Conservation (phyloP, 1,140 invertebrate genomes). For the Steinernema khuongi region DNA sequence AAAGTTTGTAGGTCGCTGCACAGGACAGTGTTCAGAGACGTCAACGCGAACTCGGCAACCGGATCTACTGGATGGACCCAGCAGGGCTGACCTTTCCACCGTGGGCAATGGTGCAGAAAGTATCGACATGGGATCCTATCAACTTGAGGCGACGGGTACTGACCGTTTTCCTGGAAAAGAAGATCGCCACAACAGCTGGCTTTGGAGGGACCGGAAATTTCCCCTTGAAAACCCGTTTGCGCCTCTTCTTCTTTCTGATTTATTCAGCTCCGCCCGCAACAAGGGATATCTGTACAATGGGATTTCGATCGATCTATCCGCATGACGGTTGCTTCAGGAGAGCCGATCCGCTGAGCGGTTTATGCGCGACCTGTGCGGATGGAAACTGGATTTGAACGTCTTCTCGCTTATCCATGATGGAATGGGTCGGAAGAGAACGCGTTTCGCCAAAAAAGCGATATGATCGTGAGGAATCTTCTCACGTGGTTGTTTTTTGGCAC, state of each 20-base stretch:
- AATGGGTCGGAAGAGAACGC: too few species aligned
- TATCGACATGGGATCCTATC: not conserved
- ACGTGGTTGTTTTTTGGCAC: too few species aligned
- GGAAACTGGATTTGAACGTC: too few species aligned
- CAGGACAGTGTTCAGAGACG: not conserved
- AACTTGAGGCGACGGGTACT: too few species aligned
- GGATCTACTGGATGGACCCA: not conserved
- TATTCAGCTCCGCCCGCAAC: not conserved
- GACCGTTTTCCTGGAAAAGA: too few species aligned
- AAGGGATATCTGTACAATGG: not conserved
- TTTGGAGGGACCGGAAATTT: not conserved
- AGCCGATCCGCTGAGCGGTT: not conserved
- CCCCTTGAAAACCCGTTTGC: not conserved
- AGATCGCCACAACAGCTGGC: too few species aligned
- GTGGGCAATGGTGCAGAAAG: not conserved
- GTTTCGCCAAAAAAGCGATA: too few species aligned
- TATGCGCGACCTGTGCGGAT: too few species aligned
- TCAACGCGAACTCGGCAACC: not conserved
- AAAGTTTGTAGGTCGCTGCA: constrained; percentile 9
- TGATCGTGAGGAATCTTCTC: too few species aligned
- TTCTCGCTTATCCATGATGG: too few species aligned
- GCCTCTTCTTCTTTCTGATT: not conserved
- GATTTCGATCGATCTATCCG: not conserved
- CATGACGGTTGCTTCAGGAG: not conserved
- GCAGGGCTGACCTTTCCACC: not conserved